Conservation (phyloP, 2,797 vertebrate species). For the Heteromormyrus szaboi region DNA sequence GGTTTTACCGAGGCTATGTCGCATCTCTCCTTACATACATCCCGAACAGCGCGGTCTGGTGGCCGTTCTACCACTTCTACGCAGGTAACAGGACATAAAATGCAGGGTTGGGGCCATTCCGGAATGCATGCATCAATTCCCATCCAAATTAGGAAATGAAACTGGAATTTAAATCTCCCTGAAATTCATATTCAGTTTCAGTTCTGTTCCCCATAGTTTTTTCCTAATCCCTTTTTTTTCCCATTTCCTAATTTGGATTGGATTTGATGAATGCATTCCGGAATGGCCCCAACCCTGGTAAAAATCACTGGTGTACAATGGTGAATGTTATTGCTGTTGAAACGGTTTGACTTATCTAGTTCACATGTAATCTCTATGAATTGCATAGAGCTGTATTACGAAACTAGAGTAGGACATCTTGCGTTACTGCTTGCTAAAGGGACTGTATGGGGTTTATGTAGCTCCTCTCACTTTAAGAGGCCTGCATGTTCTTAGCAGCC, state of each 20-base stretch:
- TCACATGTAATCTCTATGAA: not conserved
- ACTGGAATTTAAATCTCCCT: not conserved
- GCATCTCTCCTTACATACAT: conserved; percentile 95
- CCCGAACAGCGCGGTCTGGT: conserved; percentile 95
- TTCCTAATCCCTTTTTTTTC: not conserved
- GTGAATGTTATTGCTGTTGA: not conserved
- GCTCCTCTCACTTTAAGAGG: not conserved
- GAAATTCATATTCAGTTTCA: not conserved
- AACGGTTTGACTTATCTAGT: not conserved
- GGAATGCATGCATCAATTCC: not conserved
- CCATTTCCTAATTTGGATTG: not conserved
- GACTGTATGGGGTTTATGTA: not conserved
- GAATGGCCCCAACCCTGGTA: not conserved
- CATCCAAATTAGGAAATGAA: not conserved
- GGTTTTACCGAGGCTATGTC: conserved; percentile 91
- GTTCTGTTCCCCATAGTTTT: not conserved
- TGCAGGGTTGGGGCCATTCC: not conserved
- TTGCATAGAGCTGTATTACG: not conserved
- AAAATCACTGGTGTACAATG: too few relatives aligned
- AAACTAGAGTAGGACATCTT: not conserved
- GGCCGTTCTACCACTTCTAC: conserved; percentile 98
- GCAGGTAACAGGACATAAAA: conserved; percentile 64
- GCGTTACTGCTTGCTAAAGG: not conserved
- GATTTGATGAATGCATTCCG: not conserved
- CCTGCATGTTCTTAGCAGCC: not conserved